Conservation (phyloP, 2,797 vertebrate genomes). For the Echeneis naucrates region DNA sequence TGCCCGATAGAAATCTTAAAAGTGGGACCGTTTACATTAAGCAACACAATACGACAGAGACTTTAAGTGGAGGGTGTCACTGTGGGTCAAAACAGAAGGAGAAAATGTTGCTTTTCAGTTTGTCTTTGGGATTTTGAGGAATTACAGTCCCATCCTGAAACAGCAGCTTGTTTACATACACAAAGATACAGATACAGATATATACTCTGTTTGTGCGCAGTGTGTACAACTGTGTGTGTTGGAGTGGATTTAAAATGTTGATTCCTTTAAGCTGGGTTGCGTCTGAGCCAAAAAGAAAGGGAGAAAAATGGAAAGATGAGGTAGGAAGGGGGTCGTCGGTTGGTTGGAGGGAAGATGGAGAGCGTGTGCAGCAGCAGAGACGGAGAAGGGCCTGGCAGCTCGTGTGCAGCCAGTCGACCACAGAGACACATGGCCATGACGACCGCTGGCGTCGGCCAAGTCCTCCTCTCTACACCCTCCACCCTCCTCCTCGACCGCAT, state of each 20-base stretch:
- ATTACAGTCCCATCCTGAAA: constrained; percentile 50
- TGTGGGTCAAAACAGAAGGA: constrained; percentile 38
- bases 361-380: constrained; percentile 34
- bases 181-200: too few species aligned
- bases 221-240: constrained; percentile 38
- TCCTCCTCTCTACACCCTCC: constrained; percentile 61
- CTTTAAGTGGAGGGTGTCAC: constrained; percentile 12
- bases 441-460: constrained; percentile 61
- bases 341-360: constrained; percentile 11
- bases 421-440: constrained; percentile 68
- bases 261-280: constrained; percentile 71
- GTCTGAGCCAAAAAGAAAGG: constrained; percentile 68
- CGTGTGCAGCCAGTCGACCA: constrained; percentile 54
- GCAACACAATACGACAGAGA: neutral
- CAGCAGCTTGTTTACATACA: constrained; percentile 56
- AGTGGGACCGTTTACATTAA: constrained; percentile 5
- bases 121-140: constrained; percentile 35
- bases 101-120: constrained; percentile 46
- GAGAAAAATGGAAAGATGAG: constrained; percentile 24
- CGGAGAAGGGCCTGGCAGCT: constrained; percentile 67
- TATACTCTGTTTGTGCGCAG: constrained; percentile 29
- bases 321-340: neutral
- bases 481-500: constrained; percentile 46
- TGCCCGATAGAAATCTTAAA: neutral
- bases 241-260: constrained; percentile 71